Percentiles rank a stretch among this genome's conserved stretches.
Conservation (phyloP, 2,888 invertebrate genomes). For the Hecatera dysodea region DNA sequence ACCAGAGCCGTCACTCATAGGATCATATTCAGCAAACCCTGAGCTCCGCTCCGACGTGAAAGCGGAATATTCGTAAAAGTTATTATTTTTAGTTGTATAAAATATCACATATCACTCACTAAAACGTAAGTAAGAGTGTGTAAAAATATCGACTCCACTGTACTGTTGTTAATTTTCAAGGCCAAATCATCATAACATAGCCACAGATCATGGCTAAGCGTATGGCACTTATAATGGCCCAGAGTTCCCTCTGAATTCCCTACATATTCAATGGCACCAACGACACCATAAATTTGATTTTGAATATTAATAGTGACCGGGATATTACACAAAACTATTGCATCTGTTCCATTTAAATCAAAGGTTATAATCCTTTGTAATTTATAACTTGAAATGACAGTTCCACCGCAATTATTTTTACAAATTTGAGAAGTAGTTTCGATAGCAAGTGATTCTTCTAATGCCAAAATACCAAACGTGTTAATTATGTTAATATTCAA, state of each 20-base stretch:
- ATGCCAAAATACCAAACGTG: slow-evolving; percentile 38
- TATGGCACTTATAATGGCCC: slow-evolving; percentile 48
- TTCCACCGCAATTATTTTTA: slow-evolving; percentile 43
- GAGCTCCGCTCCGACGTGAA: slow-evolving; percentile 43
- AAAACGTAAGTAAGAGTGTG: slow-evolving; percentile 44
- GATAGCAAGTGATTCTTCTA: slow-evolving; percentile 44
- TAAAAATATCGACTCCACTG: slow-evolving; percentile 39
- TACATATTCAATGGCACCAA: slow-evolving; percentile 44
- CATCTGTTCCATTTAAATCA: slow-evolving; percentile 46
- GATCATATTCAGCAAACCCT: slow-evolving; percentile 41
- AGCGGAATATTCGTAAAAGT: slow-evolving; percentile 39
- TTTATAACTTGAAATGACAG: slow-evolving; percentile 40
- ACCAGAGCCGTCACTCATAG: slow-evolving; percentile 42
- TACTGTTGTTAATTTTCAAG: slow-evolving; percentile 45
- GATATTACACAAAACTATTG: slow-evolving; percentile 47
- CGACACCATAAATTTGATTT: slow-evolving; percentile 42
- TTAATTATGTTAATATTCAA: slow-evolving; percentile 43
- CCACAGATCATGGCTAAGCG: slow-evolving; percentile 46
- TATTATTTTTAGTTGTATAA: slow-evolving; percentile 40
- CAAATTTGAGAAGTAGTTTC: slow-evolving; percentile 43
- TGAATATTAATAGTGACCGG: slow-evolving; percentile 48
- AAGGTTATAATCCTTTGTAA: slow-evolving; percentile 42
- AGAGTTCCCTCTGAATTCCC: slow-evolving; percentile 41
- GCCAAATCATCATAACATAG: slow-evolving; percentile 45
- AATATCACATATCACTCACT: slow-evolving; percentile 40